These are phyloP conservation scores for Linurgus olivaceus DNA, from an alignment of 2,797 vertebrate genomes.

Conservation along the genomic window DNA sequence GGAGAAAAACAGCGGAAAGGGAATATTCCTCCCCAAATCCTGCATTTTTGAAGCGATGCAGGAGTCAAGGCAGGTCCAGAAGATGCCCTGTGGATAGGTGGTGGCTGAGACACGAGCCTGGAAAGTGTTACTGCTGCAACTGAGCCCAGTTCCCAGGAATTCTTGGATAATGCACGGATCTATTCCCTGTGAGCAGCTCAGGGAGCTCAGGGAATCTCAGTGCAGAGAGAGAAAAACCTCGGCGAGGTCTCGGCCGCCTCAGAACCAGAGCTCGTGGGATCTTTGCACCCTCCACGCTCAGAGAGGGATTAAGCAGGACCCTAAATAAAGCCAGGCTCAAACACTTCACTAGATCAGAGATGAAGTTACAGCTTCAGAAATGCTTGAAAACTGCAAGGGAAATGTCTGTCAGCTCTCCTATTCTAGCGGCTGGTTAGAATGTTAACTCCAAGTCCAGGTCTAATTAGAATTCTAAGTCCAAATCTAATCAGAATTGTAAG, in stretches of 20 bases:
- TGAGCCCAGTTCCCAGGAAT: not conserved
- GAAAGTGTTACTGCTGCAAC: not conserved
- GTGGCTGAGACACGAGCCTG: not conserved
- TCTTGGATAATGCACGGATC: rapidly evolving
- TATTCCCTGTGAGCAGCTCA: not conserved
- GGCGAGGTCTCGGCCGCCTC: not conserved
- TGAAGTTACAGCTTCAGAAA: not conserved
- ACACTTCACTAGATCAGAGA: not conserved
- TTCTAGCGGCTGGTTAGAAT: not conserved
- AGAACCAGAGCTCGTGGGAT: rapidly evolving
- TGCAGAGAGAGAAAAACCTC: not conserved
- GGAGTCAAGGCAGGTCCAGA: not conserved
- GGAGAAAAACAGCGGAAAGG: not conserved
- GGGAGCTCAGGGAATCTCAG: not conserved
- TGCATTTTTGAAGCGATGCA: rapidly evolving
- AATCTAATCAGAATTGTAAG: not conserved
- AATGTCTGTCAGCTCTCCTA: not conserved
- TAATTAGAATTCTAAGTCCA: not conserved
- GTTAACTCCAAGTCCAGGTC: not conserved
- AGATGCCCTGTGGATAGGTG: not conserved
- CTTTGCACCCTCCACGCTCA: not conserved
- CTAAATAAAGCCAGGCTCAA: not conserved
- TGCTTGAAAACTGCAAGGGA: not conserved
- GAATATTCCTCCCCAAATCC: not conserved
- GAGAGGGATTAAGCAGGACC: rapidly evolving